These are phyloP conservation scores for Chrysodeixis includens DNA, from an alignment of 2,888 invertebrate species.

Conservation along the genomic window DNA sequence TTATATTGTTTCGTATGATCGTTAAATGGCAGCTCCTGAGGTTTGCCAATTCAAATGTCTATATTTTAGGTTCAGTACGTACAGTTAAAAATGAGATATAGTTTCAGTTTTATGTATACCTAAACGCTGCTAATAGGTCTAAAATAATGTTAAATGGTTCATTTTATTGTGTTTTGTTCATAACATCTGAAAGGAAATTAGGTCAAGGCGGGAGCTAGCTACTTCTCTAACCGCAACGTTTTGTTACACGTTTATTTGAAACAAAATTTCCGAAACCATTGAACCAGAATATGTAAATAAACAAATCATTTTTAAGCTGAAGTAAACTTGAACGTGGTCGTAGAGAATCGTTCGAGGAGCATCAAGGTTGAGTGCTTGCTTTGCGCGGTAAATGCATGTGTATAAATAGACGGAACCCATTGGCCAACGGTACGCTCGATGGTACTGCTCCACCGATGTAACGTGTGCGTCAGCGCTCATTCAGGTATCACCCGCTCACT, in stretches of 20 bases:
- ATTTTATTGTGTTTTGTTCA: background rate
- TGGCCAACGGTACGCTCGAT: slow-evolving; percentile 68
- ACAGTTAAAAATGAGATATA: background rate
- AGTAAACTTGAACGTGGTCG: slow-evolving; percentile 53
- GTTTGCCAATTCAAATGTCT: slow-evolving; percentile 11
- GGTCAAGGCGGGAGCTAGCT: background rate
- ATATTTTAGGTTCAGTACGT: background rate
- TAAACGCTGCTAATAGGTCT: background rate
- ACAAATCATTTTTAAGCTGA: slow-evolving; percentile 18
- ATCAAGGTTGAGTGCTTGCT: slow-evolving; percentile 77
- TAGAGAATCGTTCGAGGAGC: slow-evolving; percentile 54
- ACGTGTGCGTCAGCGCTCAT: slow-evolving; percentile 63
- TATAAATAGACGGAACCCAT: slow-evolving; percentile 80
- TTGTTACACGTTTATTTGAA: background rate
- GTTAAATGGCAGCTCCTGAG: slow-evolving; percentile 8
- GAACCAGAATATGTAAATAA: slow-evolving; percentile 13
- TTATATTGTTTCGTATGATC: slow-evolving; percentile 17
- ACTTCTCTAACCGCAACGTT: slow-evolving; percentile 3
- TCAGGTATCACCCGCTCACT: slow-evolving; percentile 59
- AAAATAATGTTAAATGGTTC: background rate
- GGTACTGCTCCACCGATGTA: slow-evolving; percentile 60
- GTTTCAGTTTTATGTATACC: background rate
- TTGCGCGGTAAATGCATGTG: slow-evolving; percentile 74
- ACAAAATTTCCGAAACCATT: slow-evolving; percentile 8
- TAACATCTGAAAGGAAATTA: background rate